A percentile compares a stretch with the other conserved stretches of the same genome.
Evolutionary conservation across 2,888 invertebrate species (phyloP).

Genomic region (Amblyjoppa proteus): DNA sequence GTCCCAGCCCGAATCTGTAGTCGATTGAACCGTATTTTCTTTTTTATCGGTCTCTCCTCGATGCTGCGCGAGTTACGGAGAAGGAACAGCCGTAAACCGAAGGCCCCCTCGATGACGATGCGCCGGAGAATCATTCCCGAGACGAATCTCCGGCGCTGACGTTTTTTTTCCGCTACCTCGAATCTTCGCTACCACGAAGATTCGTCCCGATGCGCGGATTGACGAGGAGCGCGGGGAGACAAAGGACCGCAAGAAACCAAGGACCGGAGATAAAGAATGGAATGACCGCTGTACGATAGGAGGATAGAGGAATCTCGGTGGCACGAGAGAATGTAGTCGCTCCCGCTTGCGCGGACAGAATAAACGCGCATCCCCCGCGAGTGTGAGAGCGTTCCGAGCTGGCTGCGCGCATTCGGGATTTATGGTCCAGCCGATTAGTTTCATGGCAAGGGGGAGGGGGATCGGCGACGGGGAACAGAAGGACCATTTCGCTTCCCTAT

Average conservation of each 20-base stretch:
- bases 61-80: not conserved
- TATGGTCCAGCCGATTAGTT: conserved; percentile 65
- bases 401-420: conserved; percentile 64
- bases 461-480: conserved; percentile 60
- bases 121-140: not conserved
- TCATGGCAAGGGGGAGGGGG: conserved; percentile 48
- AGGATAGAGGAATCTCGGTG: not conserved
- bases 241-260: not conserved
- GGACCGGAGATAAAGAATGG: not conserved
- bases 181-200: not conserved
- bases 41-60: not conserved
- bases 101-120: not conserved
- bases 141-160: not conserved
- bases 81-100: not conserved
- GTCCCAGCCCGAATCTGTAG: too few species aligned
- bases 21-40: too few species aligned
- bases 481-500: conserved; percentile 67
- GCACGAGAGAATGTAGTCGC: conserved; percentile 20
- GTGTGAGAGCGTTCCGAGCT: conserved; percentile 33
- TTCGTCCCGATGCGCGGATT: conserved; percentile 3
- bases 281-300: not conserved
- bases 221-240: not conserved
- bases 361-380: conserved; percentile 2
- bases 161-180: conserved; percentile 1
- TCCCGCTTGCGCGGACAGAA: conserved; percentile 12